A percentile compares a stretch with the other conserved stretches of the same genome.
phyloP scores from a whole-genome alignment of 1,140 invertebrate species.

The Leptopilina boulardi region DNA sequence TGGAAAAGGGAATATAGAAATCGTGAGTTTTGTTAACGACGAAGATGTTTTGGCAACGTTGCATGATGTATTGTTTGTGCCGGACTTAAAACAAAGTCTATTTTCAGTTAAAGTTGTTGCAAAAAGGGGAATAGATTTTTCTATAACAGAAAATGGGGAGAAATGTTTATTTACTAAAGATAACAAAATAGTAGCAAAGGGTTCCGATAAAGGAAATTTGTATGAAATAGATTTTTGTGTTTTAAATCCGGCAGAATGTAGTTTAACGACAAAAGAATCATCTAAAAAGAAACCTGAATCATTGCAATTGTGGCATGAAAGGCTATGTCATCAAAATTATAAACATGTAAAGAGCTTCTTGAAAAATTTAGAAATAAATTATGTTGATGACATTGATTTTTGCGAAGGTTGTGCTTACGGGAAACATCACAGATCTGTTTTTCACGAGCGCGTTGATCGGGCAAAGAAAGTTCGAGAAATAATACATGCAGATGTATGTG shows the following conservation, averaged over 20 bases:
- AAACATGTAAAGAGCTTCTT: too few relatives aligned
- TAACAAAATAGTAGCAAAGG: neutral
- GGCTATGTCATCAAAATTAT: too few relatives aligned
- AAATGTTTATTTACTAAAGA: conserved; percentile 18
- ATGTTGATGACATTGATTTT: too few relatives aligned
- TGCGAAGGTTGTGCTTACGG: too few relatives aligned
- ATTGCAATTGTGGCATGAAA: too few relatives aligned
- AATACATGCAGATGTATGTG: too few relatives aligned
- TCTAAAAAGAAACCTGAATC: too few relatives aligned
- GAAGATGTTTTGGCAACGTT: neutral
- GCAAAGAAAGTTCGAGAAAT: too few relatives aligned
- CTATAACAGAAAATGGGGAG: neutral
- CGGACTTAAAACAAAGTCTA: conserved; percentile 16
- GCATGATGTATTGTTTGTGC: conserved; percentile 35
- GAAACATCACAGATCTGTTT: too few relatives aligned
- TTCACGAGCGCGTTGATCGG: too few relatives aligned
- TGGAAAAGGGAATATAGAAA: conserved; percentile 27
- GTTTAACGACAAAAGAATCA: neutral
- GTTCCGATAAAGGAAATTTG: conserved; percentile 14
- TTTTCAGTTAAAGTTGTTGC: conserved; percentile 30
- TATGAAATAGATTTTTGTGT: conserved; percentile 12
- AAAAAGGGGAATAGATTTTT: conserved; percentile 37
- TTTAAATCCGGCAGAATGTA: neutral
- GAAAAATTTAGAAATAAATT: too few relatives aligned
- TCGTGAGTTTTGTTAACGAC: neutral